These are phyloP conservation scores for Actias luna DNA, from an alignment of 2,888 invertebrate species.

Conservation along the genomic window DNA sequence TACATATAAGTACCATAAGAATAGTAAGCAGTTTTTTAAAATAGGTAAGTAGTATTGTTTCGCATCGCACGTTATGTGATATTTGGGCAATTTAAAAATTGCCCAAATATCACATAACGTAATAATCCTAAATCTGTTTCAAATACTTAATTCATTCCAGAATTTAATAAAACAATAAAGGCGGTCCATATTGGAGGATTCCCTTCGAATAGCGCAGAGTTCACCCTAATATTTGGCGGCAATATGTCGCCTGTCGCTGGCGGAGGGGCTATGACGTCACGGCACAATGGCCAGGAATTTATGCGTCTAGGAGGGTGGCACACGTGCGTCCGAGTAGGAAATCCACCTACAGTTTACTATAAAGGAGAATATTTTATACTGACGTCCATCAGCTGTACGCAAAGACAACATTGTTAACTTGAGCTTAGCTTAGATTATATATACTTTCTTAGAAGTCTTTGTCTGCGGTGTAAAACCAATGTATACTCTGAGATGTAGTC, in stretches of 20 bases:
- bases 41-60: no score
- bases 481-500: neutral
- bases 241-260: constrained; percentile 50
- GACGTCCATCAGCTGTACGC: neutral
- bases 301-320: constrained; percentile 60
- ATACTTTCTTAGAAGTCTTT: neutral
- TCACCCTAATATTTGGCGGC: constrained; percentile 33
- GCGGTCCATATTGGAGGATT: constrained; percentile 11
- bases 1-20: no score
- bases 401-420: neutral
- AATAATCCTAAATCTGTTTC: constrained; percentile 1
- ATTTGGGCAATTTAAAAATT: neutral
- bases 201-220: constrained; percentile 16
- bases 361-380: neutral
- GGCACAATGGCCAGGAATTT: constrained; percentile 61
- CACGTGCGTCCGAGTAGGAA: constrained; percentile 53
- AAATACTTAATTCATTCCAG: constrained; percentile 5
- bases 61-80: no score
- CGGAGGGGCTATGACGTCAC: constrained; percentile 46
- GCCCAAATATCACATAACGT: neutral
- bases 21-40: no score
- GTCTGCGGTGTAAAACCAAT: neutral
- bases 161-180: constrained; percentile 12
- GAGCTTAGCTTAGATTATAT: neutral
- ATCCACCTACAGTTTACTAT: constrained; percentile 25